Evolutionary conservation across 2,888 invertebrate genomes (phyloP).

Genomic region (Miltochrista miniata): DNA sequence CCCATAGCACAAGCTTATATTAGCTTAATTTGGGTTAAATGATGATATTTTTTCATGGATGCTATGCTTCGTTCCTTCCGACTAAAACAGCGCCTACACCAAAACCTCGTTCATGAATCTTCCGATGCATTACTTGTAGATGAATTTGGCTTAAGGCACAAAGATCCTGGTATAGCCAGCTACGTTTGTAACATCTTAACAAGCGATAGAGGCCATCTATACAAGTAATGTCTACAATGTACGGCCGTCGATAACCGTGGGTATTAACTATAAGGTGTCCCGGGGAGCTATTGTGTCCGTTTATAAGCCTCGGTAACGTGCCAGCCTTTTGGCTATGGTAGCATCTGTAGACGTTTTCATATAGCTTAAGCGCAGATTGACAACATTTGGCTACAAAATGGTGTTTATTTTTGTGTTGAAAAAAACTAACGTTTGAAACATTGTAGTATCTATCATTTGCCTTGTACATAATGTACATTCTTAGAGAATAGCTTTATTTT

Average conservation of each 20-base stretch:
- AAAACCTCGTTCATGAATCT: too few species aligned
- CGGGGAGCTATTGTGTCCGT: constrained; percentile 48
- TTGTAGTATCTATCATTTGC: too few species aligned
- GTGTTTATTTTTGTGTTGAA: not conserved
- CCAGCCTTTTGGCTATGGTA: constrained; percentile 45
- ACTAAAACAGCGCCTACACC: not conserved
- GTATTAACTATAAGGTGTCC: constrained; percentile 32
- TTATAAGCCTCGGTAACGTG: constrained; percentile 37
- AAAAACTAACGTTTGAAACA: too few species aligned
- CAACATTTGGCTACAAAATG: constrained; percentile 32
- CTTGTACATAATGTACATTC: too few species aligned
- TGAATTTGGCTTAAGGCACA: too few species aligned
- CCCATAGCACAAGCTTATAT: too few species aligned
- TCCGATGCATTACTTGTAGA: too few species aligned
- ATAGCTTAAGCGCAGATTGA: constrained; percentile 34
- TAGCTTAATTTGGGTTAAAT: too few species aligned
- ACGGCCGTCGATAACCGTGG: constrained; percentile 17
- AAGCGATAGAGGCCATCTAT: not conserved
- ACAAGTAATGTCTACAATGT: constrained; percentile 19
- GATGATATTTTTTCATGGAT: not conserved
- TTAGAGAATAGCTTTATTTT: too few species aligned
- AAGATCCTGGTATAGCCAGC: too few species aligned
- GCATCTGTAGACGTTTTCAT: constrained; percentile 55
- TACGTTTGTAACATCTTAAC: not conserved
- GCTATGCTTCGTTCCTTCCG: too few species aligned